Evolutionary conservation across 2,888 invertebrate species (phyloP).

Genomic region (Parnassius apollo): DNA sequence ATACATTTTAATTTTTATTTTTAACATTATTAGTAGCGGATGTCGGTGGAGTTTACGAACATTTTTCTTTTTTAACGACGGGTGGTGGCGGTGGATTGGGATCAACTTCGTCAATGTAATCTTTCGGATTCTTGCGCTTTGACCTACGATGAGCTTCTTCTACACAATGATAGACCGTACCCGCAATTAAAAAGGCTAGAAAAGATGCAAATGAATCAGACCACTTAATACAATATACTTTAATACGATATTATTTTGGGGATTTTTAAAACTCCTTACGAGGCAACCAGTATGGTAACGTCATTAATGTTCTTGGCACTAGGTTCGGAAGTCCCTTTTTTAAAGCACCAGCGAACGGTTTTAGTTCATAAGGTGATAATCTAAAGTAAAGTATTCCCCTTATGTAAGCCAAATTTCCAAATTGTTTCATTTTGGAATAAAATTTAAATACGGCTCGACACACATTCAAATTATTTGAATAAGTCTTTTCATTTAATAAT

Average conservation of each 20-base stretch:
- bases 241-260: background rate
- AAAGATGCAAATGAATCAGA: background rate
- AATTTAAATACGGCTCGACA: too few relatives aligned
- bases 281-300: slow-evolving; percentile 84
- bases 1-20: too few relatives aligned
- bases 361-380: slow-evolving; percentile 94
- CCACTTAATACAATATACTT: background rate
- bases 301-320: slow-evolving; percentile 82
- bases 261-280: slow-evolving; percentile 81
- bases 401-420: slow-evolving; percentile 90
- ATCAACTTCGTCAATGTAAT: slow-evolving; percentile 82
- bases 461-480: too few relatives aligned
- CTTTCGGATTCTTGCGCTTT: slow-evolving; percentile 82
- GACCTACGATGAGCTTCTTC: slow-evolving; percentile 66
- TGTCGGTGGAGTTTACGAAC: background rate
- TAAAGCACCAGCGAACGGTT: slow-evolving; percentile 90
- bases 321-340: slow-evolving; percentile 90
- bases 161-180: slow-evolving; percentile 38
- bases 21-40: background rate
- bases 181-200: slow-evolving; percentile 1
- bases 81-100: slow-evolving; percentile 34
- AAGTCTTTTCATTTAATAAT: too few relatives aligned
- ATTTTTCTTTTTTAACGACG: slow-evolving; percentile 1
- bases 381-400: slow-evolving; percentile 91
- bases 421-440: slow-evolving; percentile 53